phyloP scores from a whole-genome alignment of 2,797 vertebrate species.

The Scolopax bukidnonensis region DNA sequence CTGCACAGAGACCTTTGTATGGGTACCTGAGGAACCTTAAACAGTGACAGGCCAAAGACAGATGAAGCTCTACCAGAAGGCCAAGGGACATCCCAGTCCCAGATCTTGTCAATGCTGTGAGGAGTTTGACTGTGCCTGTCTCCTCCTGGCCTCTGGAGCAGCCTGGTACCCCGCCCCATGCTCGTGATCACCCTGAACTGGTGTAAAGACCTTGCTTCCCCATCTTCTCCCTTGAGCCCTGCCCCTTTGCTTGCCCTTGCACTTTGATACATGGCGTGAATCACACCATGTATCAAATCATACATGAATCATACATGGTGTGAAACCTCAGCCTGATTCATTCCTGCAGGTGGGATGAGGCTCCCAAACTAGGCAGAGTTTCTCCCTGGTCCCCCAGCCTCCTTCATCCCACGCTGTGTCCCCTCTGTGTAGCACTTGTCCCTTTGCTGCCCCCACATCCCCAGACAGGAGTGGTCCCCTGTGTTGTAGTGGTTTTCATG shows the following conservation, averaged over 20 bases:
- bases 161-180: background rate
- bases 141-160: background rate
- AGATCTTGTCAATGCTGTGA: background rate
- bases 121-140: background rate
- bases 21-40: background rate
- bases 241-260: background rate
- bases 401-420: background rate
- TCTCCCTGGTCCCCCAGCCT: no score
- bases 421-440: background rate
- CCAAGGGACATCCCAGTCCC: background rate
- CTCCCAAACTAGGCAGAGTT: background rate
- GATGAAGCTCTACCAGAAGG: background rate
- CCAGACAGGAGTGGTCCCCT: fast-evolving
- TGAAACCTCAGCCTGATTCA: background rate
- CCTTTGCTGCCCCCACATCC: fast-evolving
- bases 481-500: fast-evolving
- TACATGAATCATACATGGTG: fast-evolving
- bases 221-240: background rate
- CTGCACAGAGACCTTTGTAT: background rate
- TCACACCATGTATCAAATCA: background rate
- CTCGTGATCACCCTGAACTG: fast-evolving
- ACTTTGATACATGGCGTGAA: background rate
- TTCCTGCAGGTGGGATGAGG: fast-evolving
- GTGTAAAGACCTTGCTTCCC: background rate
- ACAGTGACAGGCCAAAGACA: background rate